These are phyloP conservation scores for Chrysochloris asiatica DNA, from an alignment of 2,113 vertebrate species.

Conservation along the genomic window DNA sequence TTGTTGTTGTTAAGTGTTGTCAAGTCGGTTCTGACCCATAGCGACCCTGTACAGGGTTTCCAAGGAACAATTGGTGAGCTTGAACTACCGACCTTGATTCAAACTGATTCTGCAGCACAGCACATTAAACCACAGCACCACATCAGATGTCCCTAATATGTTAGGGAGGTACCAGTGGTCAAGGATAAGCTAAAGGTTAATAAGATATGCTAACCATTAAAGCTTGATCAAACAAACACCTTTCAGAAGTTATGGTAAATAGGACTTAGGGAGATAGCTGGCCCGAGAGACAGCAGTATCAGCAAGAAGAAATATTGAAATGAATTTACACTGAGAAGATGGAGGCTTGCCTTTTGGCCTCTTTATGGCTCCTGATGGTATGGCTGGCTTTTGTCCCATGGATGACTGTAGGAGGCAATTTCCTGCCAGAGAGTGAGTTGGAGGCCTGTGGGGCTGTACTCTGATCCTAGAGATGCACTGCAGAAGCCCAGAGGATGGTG, in stretches of 20 bases:
- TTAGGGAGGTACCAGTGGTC: background rate
- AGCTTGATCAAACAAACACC: background rate
- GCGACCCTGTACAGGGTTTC: too few species aligned
- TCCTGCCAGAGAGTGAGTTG: constrained; percentile 58
- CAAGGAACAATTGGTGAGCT: too few species aligned
- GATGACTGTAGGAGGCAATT: constrained; percentile 52
- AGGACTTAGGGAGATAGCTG: background rate
- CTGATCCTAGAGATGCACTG: background rate
- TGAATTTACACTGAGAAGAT: constrained; percentile 30
- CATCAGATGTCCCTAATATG: background rate
- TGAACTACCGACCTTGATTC: too few species aligned
- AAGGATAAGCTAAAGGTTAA: background rate
- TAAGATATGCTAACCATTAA: background rate
- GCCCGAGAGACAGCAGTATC: background rate
- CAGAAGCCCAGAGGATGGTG: background rate
- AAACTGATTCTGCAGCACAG: too few species aligned
- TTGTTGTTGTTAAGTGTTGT: too few species aligned
- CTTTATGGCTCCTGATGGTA: constrained; percentile 52
- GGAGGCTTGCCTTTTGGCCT: constrained; percentile 65
- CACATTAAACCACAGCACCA: too few species aligned
- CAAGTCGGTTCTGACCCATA: too few species aligned
- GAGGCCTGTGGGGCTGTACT: background rate
- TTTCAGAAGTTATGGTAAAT: constrained; percentile 36
- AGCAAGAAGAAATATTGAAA: constrained; percentile 23
- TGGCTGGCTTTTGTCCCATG: constrained; percentile 62